Base-by-base conservation (phyloP, 2,888 invertebrate species). In the Drosophila borealis region DNA sequence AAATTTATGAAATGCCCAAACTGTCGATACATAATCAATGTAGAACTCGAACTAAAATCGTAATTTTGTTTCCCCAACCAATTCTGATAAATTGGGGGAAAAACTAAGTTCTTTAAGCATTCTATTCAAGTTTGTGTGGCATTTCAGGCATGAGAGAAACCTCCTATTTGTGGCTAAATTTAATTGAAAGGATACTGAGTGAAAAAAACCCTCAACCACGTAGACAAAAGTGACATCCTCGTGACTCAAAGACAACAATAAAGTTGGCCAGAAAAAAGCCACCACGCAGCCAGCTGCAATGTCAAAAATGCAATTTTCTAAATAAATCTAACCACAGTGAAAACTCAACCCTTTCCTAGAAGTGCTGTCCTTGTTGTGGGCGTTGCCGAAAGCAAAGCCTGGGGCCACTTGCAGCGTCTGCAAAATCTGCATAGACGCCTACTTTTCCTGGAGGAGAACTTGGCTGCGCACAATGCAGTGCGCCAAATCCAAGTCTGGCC, bases 401-500 rank as follows among this genome's bases (percentile, higher is more conserved):
- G 48, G 57, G 46, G 67, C 64, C 67, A 73, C 80, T 80, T 83
- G 83, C 83, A 83, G 88, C 83, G 88, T 85, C 83, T 83, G 83
- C 83, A 88, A 80, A 82, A 86, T 88, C 87, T 86, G 86, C 83
- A 86, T 88, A 78, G 88, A 70, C 74, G 70, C 79, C 63, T 75
- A 70, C 74, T 66, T 62, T 66, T 65, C 53, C 67, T 72, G 66
- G 60, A 82, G 88, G 88, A 88, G 88, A 86, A 82, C 50, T 59
- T 53, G 67, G 39, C 72, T 88, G 83, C 83, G 88, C 83, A 83
- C 78, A 73, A 69, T 57, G 62, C 57, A 65, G 56, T 82, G 80
- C 78, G 81, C 77, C 67, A 75, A 60, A 19, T 51, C 57, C 11
- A 39, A 45, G 50, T 41, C 60, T 62, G 41, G 61, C 80, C 83